These are phyloP conservation scores for Podarcis cretensis DNA, from an alignment of 2,113 vertebrate species.

Conservation along the genomic window DNA sequence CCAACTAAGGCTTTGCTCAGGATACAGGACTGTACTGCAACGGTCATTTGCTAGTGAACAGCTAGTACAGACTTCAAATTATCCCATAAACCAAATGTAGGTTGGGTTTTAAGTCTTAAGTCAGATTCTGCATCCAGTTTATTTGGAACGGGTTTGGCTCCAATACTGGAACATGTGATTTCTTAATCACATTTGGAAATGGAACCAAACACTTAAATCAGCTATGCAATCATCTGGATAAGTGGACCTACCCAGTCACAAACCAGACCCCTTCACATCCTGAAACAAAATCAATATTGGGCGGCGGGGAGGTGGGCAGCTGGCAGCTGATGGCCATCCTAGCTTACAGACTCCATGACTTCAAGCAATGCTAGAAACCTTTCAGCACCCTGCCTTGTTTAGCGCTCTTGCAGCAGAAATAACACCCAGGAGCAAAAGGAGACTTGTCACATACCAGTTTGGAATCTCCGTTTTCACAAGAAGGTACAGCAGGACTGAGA, in stretches of 20 bases:
- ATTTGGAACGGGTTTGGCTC: background rate
- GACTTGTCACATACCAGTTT: slow-evolving; percentile 86
- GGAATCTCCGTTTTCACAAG: slow-evolving; percentile 97
- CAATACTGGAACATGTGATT: background rate
- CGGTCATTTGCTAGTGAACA: background rate
- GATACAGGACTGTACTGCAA: background rate
- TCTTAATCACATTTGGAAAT: background rate
- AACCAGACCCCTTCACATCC: too few relatives aligned
- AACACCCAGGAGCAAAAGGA: background rate
- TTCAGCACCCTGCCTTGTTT: background rate
- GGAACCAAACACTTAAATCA: background rate
- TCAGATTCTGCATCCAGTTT: background rate
- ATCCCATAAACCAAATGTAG: background rate
- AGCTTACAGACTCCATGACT: too few relatives aligned
- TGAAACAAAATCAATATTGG: background rate
- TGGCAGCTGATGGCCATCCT: too few relatives aligned
- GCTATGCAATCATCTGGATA: background rate
- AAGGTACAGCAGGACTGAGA: slow-evolving; percentile 92
- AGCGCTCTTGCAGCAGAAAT: background rate
- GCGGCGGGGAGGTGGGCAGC: background rate
- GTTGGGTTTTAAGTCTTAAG: background rate
- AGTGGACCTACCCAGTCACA: background rate
- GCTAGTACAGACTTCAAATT: background rate
- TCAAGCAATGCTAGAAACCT: background rate
- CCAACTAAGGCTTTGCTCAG: background rate